Evolutionary conservation across 1,140 invertebrate genomes (phyloP), one percentile per base, ranked within the genome.

Genomic region (Piezodorus guildinii): DNA sequence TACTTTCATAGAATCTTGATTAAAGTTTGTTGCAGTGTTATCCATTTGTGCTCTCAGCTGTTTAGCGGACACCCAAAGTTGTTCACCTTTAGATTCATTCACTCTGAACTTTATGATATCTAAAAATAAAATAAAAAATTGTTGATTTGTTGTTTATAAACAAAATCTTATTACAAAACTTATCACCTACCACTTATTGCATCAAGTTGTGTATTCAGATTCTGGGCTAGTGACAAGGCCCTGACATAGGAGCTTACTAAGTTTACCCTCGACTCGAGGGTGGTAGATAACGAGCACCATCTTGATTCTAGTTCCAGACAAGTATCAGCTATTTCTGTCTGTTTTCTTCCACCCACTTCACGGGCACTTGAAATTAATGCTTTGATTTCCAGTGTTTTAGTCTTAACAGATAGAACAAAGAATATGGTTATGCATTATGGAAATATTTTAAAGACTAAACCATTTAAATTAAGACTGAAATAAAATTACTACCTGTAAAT

Each of bases 21-120:
- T 81, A 73, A 91, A 90, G 68, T 80, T 79, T 67, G 82, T 80
- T 25, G 85, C 88, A 67, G 74, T 77, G 62, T 78, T 76, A 39
- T 80, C 80, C 0, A 87, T 74, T 34, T 84, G 79, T 4, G 77
- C 69, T 67, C 81, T 84, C 58, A 81, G 73, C 34, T 81, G 77
- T 61, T 83, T 78, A 17, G 85, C 71, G n/a, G 76, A 73, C 17
- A 78, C 76, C 81, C 84, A 86, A 30, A 80, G 80, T 63, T 81
- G 79, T 70, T 86, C 81, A 27, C 78, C 75, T 67, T 76, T 74
- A 61, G 82, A 71, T 19, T 74, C 76, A n/a, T 78, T 76, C 6
- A 16, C 46, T 21, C 21, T 49, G 1, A 49, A 21, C 46, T 21
- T 17, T 9, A 49, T 49, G n/a, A 49, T n/a, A 49, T 49, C 46